A percentile compares a stretch with the other conserved stretches of the same genome.
Evolutionary conservation across 2,113 vertebrate genomes (phyloP).

Genomic region (Callospermophilus lateralis): DNA sequence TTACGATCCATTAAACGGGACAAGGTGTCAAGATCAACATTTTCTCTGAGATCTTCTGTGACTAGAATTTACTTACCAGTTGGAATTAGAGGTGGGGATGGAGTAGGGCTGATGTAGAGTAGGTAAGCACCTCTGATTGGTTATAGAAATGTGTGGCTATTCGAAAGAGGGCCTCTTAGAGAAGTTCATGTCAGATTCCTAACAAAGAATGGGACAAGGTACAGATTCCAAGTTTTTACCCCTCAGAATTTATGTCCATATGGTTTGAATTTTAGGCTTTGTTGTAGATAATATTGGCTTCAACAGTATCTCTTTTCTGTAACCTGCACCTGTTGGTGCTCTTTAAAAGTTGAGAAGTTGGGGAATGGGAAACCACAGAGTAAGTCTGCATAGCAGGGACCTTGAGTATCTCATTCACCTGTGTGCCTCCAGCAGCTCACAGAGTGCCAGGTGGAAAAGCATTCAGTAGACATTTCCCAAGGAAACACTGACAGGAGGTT

Average conservation of each 20-base stretch:
- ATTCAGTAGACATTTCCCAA: neutral
- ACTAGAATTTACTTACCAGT: neutral
- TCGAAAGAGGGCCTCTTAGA: neutral
- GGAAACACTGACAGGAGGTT: neutral
- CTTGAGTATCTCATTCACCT: neutral
- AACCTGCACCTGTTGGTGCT: neutral
- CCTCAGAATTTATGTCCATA: neutral
- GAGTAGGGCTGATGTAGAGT: neutral
- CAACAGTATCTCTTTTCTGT: neutral
- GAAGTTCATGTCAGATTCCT: neutral
- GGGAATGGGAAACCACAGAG: neutral
- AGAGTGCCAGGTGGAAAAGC: neutral
- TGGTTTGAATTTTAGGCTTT: neutral
- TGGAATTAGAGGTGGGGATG: neutral
- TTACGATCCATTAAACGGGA: neutral
- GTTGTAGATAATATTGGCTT: neutral
- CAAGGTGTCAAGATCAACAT: neutral
- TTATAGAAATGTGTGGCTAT: neutral
- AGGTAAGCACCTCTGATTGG: neutral
- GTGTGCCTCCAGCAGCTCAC: neutral
- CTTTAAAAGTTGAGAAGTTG: neutral
- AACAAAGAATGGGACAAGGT: neutral
- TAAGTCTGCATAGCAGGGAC: neutral
- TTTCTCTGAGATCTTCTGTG: neutral
- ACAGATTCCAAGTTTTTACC: neutral